Conservation (phyloP, 2,797 vertebrate genomes). For the Acomys russatus region DNA sequence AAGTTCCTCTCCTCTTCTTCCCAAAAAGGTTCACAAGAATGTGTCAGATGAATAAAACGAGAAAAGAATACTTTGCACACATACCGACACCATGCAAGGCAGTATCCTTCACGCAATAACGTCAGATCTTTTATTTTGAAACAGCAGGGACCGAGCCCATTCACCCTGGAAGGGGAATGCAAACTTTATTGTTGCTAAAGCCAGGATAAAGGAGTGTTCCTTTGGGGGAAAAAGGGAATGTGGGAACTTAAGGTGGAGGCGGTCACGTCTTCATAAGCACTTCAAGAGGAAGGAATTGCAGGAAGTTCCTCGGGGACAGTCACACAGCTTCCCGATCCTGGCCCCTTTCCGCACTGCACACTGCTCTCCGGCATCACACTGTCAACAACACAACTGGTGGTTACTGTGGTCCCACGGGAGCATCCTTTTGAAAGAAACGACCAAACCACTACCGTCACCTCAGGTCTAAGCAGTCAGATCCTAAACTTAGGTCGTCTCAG, state of each 20-base stretch:
- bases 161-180: slow-evolving; percentile 43
- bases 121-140: slow-evolving; percentile 73
- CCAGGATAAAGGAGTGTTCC: slow-evolving; percentile 39
- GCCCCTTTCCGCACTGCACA: slow-evolving; percentile 91
- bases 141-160: slow-evolving; percentile 62
- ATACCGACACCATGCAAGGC: slow-evolving; percentile 76
- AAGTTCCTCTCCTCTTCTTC: slow-evolving; percentile 71
- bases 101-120: slow-evolving; percentile 70
- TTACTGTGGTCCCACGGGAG: neutral
- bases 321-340: slow-evolving; percentile 91
- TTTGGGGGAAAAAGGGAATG: neutral
- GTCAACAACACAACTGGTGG: slow-evolving; percentile 60
- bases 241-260: neutral
- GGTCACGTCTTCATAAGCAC: slow-evolving; percentile 87
- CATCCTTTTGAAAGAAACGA: too few relatives aligned
- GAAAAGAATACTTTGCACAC: slow-evolving; percentile 71
- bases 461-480: neutral
- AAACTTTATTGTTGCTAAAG: slow-evolving; percentile 76
- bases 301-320: slow-evolving; percentile 91
- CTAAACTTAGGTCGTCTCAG: neutral
- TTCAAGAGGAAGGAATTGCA: slow-evolving; percentile 92
- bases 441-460: neutral
- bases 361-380: slow-evolving; percentile 92
- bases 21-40: slow-evolving; percentile 64
- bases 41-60: slow-evolving; percentile 75